Evolutionary conservation across 1,140 invertebrate genomes (phyloP).

Genomic region (Belonocnema kinseyi): DNA sequence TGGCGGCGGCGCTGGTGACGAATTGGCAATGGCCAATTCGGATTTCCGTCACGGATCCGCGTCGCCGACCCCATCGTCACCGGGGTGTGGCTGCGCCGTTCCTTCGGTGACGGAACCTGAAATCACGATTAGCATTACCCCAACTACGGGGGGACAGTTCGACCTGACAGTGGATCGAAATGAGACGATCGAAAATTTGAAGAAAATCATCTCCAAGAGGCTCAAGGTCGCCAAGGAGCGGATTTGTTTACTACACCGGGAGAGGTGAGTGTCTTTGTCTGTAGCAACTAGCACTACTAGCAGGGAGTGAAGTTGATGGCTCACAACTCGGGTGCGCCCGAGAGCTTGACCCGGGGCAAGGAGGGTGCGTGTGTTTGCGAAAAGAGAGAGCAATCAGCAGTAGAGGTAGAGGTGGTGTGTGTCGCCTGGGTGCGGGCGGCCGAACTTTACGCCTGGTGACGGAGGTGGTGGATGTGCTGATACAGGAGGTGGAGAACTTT

Average conservation of each 20-base stretch:
- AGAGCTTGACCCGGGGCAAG: background rate
- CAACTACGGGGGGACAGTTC: conserved; percentile 94
- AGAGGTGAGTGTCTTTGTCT: conserved; percentile 83
- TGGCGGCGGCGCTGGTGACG: conserved; percentile 40
- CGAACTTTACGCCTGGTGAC: conserved; percentile 9
- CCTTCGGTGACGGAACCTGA: conserved; percentile 73
- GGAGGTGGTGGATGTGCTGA: background rate
- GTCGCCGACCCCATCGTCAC: conserved; percentile 37
- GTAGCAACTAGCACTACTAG: background rate
- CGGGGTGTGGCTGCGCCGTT: conserved; percentile 79
- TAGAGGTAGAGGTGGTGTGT: conserved; percentile 6
- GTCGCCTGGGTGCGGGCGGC: conserved; percentile 24
- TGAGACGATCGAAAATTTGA: conserved; percentile 90
- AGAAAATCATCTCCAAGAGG: conserved; percentile 93
- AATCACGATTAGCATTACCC: conserved; percentile 89
- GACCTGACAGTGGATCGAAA: conserved; percentile 86
- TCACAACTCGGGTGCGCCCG: background rate
- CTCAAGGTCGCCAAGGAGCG: conserved; percentile 94
- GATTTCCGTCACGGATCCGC: conserved; percentile 37
- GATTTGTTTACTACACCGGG: conserved; percentile 92
- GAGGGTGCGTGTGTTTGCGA: conserved; percentile 19
- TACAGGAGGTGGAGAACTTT: background rate
- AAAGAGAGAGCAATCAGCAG: conserved; percentile 25
- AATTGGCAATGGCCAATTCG: conserved; percentile 39
- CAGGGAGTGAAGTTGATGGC: background rate